These are phyloP conservation scores for Stegodyphus dumicola DNA, from an alignment of 1,140 invertebrate species.

Conservation along the genomic window DNA sequence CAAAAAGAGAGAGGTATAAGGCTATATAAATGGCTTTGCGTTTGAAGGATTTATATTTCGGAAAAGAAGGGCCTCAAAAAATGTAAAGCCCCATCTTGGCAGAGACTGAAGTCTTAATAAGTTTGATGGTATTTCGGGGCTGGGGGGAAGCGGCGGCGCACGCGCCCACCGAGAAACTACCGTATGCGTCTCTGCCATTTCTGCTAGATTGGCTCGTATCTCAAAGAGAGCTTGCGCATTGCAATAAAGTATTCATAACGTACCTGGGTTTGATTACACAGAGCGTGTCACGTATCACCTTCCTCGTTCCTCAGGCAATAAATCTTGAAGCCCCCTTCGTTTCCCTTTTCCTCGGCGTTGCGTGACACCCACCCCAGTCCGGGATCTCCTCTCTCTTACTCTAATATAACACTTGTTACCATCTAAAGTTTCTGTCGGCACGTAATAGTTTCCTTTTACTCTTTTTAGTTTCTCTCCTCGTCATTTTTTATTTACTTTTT, in stretches of 20 bases:
- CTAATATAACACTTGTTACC: constrained; percentile 61
- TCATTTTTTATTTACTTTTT: constrained; percentile 7
- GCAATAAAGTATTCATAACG: constrained; percentile 61
- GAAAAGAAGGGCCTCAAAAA: constrained; percentile 47
- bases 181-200: constrained; percentile 57
- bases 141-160: neutral
- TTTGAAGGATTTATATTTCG: constrained; percentile 56
- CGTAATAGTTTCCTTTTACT: constrained; percentile 49
- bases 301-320: constrained; percentile 56
- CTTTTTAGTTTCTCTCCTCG: neutral
- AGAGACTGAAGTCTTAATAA: constrained; percentile 57
- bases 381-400: neutral
- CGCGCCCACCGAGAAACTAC: constrained; percentile 29
- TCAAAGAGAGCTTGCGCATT: constrained; percentile 29
- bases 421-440: constrained; percentile 58
- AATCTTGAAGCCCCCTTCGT: constrained; percentile 23
- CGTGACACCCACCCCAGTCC: constrained; percentile 17
- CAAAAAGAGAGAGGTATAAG: neutral
- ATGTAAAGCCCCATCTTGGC: constrained; percentile 58
- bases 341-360: constrained; percentile 9
- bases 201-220: constrained; percentile 54
- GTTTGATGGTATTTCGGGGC: constrained; percentile 60
- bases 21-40: constrained; percentile 47
- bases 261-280: constrained; percentile 60
- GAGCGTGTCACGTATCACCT: constrained; percentile 54